phyloP scores from a whole-genome alignment of 2,888 invertebrate genomes.

The Lamellibrachia columna region DNA sequence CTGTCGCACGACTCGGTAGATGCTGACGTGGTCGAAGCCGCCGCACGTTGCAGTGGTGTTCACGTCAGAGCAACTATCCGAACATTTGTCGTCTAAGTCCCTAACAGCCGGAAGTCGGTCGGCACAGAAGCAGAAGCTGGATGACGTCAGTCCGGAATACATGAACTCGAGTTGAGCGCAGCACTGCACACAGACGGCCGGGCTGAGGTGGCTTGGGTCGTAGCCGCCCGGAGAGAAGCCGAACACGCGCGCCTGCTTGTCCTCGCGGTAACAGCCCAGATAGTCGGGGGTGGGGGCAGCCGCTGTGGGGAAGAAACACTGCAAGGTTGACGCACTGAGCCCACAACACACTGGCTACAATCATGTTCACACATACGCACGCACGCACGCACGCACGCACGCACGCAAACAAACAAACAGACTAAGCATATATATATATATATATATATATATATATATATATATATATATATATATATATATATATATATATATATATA shows the following conservation, averaged over 20 bases:
- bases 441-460: too few species aligned
- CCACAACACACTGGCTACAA: not conserved
- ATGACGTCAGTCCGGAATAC: slow-evolving; percentile 46
- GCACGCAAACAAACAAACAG: too few species aligned
- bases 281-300: slow-evolving; percentile 19
- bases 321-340: not conserved
- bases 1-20: slow-evolving; percentile 37
- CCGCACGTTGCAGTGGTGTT: slow-evolving; percentile 34
- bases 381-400: not conserved
- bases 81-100: not conserved
- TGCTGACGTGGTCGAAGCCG: slow-evolving; percentile 43
- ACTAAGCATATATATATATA: too few species aligned
- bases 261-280: slow-evolving; percentile 51
- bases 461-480: too few species aligned
- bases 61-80: not conserved
- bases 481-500: too few species aligned
- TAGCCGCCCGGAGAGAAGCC: slow-evolving; percentile 52
- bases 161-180: slow-evolving; percentile 46
- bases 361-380: not conserved
- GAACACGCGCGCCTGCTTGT: slow-evolving; percentile 43
- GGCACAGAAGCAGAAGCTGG: slow-evolving; percentile 49
- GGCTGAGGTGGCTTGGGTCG: slow-evolving; percentile 43
- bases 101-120: slow-evolving; percentile 27
- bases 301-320: not conserved
- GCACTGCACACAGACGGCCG: slow-evolving; percentile 41